phyloP scores from a whole-genome alignment of 2,113 vertebrate species.

The Eurystomus gularis region DNA sequence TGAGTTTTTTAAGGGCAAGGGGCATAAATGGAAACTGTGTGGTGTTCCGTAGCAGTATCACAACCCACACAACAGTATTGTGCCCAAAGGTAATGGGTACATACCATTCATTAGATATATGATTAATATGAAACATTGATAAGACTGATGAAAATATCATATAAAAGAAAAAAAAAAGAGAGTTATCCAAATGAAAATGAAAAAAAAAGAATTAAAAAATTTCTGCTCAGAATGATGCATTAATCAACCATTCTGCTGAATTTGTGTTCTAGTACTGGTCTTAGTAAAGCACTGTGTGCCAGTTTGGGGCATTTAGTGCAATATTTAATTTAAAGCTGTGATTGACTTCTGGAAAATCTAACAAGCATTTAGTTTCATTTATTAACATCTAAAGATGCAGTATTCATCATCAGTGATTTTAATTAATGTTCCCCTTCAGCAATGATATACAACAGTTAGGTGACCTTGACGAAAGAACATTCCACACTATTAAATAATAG shows the following conservation, averaged over 20 bases:
- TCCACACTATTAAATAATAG: conserved; percentile 13
- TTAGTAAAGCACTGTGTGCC: not conserved
- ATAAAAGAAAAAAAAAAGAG: not conserved
- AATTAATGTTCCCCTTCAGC: conserved; percentile 50
- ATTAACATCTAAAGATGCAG: conserved; percentile 31
- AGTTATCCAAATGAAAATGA: not conserved
- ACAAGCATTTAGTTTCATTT: conserved; percentile 39
- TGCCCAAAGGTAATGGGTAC: not conserved
- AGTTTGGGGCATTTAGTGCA: not conserved
- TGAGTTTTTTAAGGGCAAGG: not conserved
- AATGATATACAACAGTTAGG: not conserved
- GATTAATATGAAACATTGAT: not conserved
- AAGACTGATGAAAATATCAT: not conserved
- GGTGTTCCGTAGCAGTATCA: not conserved
- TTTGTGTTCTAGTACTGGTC: not conserved
- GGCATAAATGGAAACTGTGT: not conserved
- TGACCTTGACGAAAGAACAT: conserved; percentile 24
- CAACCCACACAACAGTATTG: not conserved
- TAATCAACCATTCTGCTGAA: not conserved
- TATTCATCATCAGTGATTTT: conserved; percentile 42
- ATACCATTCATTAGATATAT: not conserved
- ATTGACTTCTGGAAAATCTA: conserved; percentile 53
- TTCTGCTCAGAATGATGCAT: not conserved
- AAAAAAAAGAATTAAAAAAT: not conserved
- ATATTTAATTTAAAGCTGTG: conserved; percentile 58